Evolutionary conservation across 2,888 invertebrate species (phyloP), one percentile per base, ranked within the genome.

Genomic region (Autographa pulchrina): DNA sequence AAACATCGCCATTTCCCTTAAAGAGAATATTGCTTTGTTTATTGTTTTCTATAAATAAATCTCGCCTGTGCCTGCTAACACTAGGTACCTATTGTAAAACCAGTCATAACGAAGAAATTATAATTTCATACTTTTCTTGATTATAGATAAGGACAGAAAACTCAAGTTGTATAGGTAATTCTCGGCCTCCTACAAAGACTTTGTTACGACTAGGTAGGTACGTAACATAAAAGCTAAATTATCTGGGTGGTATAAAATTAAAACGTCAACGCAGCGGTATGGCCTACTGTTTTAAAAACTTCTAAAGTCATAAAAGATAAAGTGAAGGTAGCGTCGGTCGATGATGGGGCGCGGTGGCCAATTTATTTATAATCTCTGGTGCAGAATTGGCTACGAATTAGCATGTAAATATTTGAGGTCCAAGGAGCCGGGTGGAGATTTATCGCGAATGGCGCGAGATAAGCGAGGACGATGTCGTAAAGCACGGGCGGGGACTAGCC

Each of bases 331-430:
- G 85, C 84, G 86, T 76, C 85, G 88, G 88, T 86, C 88, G 91
- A 92, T 92, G 92, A 93, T 92, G 91, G 89, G 90, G 90, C 91
- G 87, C 89, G 83, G 91, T 89, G 89, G 90, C 89, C 93, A 91
- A 93, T 94, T 95, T 95, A 94, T 94, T 94, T 94, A 95, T 95
- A 95, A 95, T 95, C 95, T 95, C 93, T 92, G 93, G 92, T 92
- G 92, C 93, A 89, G 92, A 93, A 95, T 94, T 93, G 93, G 90
- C 94, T 93, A 94, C 92, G 94, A 95, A 96, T 95, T 95, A 96
- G 92, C 94, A 95, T 96, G 94, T 96, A 94, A 96, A 96, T 96
- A 96, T 95, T 96, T 94, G 93, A 96, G 91, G 95, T 95, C 94
- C 94, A 92, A 92, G 93, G 91, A 93, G 92, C 87, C 90, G 91